Conservation (phyloP, 2,797 vertebrate genomes). For the Danio tinwini region DNA sequence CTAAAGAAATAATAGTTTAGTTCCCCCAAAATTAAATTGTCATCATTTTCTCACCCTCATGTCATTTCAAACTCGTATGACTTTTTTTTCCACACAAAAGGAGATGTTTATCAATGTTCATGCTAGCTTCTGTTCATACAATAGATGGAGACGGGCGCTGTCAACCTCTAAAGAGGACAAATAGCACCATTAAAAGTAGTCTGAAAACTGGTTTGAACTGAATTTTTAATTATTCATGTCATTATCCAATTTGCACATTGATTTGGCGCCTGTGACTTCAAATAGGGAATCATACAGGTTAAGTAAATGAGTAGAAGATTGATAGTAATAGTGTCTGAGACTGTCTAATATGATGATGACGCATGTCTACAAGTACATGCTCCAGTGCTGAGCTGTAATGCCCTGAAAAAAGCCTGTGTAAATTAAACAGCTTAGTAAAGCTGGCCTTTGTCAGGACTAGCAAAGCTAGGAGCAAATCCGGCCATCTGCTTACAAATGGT, state of each 20-base stretch:
- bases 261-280: background rate
- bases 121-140: slow-evolving; percentile 21
- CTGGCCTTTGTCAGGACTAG: slow-evolving; percentile 28
- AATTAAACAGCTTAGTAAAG: slow-evolving; percentile 68
- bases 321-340: background rate
- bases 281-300: background rate
- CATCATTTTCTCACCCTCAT: background rate
- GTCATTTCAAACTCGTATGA: background rate
- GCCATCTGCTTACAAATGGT: slow-evolving; percentile 71
- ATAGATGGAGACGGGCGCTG: background rate
- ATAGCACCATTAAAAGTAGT: background rate
- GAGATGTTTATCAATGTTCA: background rate
- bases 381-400: slow-evolving; percentile 41
- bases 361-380: background rate
- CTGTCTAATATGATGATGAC: background rate
- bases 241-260: too few relatives aligned
- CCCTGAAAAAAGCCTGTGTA: slow-evolving; percentile 61
- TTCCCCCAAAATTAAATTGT: background rate
- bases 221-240: background rate
- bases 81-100: slow-evolving; percentile 2
- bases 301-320: background rate
- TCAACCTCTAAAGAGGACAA: background rate
- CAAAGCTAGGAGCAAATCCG: slow-evolving; percentile 64
- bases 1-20: background rate
- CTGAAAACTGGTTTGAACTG: background rate